Base-by-base conservation (phyloP, 2,113 vertebrate genomes). In the Antechinus flavipes region DNA sequence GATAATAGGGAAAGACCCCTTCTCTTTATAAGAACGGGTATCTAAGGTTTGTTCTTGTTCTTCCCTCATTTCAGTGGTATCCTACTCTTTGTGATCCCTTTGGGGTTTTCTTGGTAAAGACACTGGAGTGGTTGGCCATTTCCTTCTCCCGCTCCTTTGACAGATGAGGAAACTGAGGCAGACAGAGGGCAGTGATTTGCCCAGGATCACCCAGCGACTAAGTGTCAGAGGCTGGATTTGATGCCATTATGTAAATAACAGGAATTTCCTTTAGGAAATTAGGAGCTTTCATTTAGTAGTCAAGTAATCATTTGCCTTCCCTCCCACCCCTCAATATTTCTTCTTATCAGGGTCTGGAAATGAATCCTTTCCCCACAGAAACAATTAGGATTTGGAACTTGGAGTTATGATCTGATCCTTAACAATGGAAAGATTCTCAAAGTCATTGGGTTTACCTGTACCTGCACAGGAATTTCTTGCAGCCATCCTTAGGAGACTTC, bases 381-480 rank as follows among this genome's bases (percentile, higher is more conserved):
- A 68, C 92, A 93, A 84, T 91, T 92, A 96, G 91, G 50, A 90
- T 90, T 93, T 93, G 92, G 90, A 96, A 93, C 47, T 49, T 94
- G 42, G 89, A 96, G 91, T 97, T 89, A 93, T 90, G 27, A 46
- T 50, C 61, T 94, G 54, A 68, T 35, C 61, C 61, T 61, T 30
- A 76, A 22, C 35, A 16, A 2, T 61, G 35, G 61, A 42, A 84
- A 9, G 16, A 8, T 22, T 84, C 35, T 2, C 16, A 2, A 76
- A 8, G n/a, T 42, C n/a, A 2, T 42, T 84, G n/a, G 7, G 23
- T 2, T 19, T 30, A 12, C 42, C 16, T 76, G 0, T n/a, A 6
- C 35, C n/a, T n/a, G 35, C 68, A n/a, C 19, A 42, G 68, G 35
- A 22, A 42, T 42, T 1, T 76, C 61, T n/a, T 2, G 12, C 12